Conservation (phyloP, 2,113 vertebrate genomes). For the Vanacampus margaritifer region DNA sequence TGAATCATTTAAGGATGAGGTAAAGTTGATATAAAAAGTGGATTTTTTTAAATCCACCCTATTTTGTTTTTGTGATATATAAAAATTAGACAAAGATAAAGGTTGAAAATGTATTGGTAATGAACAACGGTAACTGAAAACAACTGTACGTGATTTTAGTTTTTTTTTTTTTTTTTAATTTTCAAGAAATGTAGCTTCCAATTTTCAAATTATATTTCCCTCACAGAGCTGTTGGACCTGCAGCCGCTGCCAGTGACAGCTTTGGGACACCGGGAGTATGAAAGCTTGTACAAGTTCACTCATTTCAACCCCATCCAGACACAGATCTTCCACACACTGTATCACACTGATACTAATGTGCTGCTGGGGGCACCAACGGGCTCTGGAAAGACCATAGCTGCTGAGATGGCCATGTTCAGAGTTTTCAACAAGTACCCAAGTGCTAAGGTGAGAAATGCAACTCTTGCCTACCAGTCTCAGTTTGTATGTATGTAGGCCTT, state of each 20-base stretch:
- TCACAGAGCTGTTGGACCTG: constrained; percentile 91
- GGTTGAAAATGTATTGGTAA: neutral
- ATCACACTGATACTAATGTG: constrained; percentile 93
- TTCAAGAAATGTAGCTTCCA: neutral
- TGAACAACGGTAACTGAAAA: neutral
- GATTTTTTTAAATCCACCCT: too few species aligned
- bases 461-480: neutral
- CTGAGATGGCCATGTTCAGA: constrained; percentile 95
- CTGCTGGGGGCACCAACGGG: constrained; percentile 96
- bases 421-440: constrained; percentile 91
- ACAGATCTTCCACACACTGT: constrained; percentile 96
- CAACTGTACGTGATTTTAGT: neutral
- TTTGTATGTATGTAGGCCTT: neutral
- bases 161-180: too few species aligned
- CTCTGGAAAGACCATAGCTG: constrained; percentile 96
- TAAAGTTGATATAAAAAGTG: too few species aligned
- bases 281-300: constrained; percentile 91
- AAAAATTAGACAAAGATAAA: neutral
- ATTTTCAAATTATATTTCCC: constrained; percentile 10
- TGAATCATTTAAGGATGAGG: too few species aligned
- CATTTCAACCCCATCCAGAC: constrained; percentile 99
- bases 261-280: constrained; percentile 81
- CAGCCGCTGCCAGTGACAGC: constrained; percentile 89
- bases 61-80: too few species aligned
- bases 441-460: constrained; percentile 78